These are phyloP conservation scores for Gallinago stenura DNA, from an alignment of 2,797 vertebrate genomes.

Conservation along the genomic window DNA sequence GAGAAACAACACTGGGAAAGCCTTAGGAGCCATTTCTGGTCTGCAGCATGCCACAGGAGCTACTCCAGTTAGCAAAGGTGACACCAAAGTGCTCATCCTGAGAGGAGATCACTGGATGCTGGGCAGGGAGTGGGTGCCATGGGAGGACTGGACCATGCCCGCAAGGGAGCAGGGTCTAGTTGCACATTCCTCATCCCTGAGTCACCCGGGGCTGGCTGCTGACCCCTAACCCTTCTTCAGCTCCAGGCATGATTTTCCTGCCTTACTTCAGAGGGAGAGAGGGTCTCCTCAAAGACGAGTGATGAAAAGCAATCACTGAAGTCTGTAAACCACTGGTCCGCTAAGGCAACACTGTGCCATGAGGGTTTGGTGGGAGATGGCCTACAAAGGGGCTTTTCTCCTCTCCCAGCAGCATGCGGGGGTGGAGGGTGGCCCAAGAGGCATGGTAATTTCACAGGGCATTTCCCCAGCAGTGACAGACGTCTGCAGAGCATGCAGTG, in stretches of 20 bases:
- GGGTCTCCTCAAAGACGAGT: not conserved
- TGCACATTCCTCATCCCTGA: conserved; percentile 40
- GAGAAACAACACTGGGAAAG: not conserved
- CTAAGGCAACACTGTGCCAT: not conserved
- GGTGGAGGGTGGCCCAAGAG: not conserved
- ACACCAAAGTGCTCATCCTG: not conserved
- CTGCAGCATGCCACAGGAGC: not conserved
- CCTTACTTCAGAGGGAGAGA: not conserved
- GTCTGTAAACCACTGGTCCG: not conserved
- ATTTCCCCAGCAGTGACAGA: not conserved
- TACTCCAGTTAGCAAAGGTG: not conserved
- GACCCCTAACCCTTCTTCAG: conserved; percentile 12
- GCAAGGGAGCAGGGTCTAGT: not conserved
- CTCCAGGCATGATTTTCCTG: not conserved
- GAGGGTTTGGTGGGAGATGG: not conserved
- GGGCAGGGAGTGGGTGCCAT: accelerated
- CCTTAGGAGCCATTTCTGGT: not conserved
- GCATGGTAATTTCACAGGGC: not conserved
- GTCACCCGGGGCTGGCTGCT: not conserved
- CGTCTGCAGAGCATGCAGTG: not conserved
- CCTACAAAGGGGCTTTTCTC: not conserved
- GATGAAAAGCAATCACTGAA: not conserved
- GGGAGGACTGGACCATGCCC: not conserved
- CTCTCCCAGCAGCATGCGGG: not conserved
- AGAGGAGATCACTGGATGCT: accelerated